Base-by-base conservation (phyloP, 2,888 invertebrate genomes). In the Limnephilus auricula region DNA sequence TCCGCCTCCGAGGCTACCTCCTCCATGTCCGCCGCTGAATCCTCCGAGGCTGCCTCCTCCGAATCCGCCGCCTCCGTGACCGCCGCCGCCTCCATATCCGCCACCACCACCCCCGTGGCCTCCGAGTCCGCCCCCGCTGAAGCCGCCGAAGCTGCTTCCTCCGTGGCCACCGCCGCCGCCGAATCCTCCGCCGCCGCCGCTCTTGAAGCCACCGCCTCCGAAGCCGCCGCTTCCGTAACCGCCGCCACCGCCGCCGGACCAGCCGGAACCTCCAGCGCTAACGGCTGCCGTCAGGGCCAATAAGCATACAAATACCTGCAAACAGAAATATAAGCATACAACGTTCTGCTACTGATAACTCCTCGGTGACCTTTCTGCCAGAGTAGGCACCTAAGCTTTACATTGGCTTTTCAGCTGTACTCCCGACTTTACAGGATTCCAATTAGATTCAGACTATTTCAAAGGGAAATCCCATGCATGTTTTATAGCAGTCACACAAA, bases 291-390 rank as follows among this genome's bases (percentile, higher is more conserved):
- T 87, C 32, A 93, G 65, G 31, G 93, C 92, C 89, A 93, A 92
- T 78, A 93, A 88, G 83, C 92, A 92, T 30, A 93, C 92, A 89
- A 93, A 93, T 89, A 93, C 92, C 93, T 93, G 80, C 78, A 92
- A 90, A 32, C 13, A 91, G 37, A 90, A 5, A 80, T 32, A 9
- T 9, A 6, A 65, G 18, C n/a, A n/a, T n/a, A n/a, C n/a, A n/a
- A n/a, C n/a, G n/a, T 18, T 4, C 18, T 50, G 18, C 50, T 0
- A 50, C 15, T 18, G 50, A 50, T 5, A 18, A 0, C 15, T 50
- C 50, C 18, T 5, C 5, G 13, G 50, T 50, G 18, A 25, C 18
- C 15, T 50, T 18, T 50, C 50, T 50, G 18, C 50, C 6, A 65
- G 65, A 18, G 18, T 0, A n/a, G n/a, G n/a, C n/a, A n/a, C 12